phyloP scores from a whole-genome alignment of 1,140 invertebrate species.

The Solenopsis fugax region DNA sequence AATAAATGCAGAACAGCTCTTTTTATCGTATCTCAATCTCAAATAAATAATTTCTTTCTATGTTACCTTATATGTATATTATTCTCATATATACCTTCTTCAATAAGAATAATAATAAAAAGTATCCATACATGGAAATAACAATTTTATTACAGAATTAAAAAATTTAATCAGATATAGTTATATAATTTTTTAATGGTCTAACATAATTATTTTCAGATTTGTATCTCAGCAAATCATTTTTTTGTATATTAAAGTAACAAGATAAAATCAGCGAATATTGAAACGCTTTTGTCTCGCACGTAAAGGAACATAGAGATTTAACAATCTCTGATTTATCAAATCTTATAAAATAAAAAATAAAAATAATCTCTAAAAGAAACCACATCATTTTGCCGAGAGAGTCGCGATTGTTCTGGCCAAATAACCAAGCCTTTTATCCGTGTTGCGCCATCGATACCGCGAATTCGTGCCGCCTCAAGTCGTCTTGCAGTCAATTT shows the following conservation, averaged over 20 bases:
- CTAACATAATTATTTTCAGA: neutral
- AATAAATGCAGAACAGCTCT: neutral
- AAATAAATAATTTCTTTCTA: neutral
- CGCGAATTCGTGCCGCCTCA: neutral
- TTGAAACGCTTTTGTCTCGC: neutral
- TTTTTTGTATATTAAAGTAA: neutral
- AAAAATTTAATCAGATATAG: neutral
- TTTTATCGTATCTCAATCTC: constrained; percentile 7
- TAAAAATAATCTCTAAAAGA: neutral
- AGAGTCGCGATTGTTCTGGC: neutral
- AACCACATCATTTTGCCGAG: neutral
- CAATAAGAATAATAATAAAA: neutral
- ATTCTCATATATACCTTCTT: neutral
- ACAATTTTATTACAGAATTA: neutral
- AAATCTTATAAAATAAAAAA: neutral
- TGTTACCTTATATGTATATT: neutral
- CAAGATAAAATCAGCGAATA: neutral
- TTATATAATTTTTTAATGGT: too few relatives aligned
- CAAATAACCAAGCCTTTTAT: neutral
- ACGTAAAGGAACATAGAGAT: neutral
- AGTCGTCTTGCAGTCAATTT: neutral
- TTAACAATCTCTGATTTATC: neutral
- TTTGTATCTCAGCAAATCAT: neutral
- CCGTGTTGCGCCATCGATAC: constrained; percentile 25
- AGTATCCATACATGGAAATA: neutral